Evolutionary conservation across 2,888 invertebrate species (phyloP).

Genomic region (Smittia aterrima): DNA sequence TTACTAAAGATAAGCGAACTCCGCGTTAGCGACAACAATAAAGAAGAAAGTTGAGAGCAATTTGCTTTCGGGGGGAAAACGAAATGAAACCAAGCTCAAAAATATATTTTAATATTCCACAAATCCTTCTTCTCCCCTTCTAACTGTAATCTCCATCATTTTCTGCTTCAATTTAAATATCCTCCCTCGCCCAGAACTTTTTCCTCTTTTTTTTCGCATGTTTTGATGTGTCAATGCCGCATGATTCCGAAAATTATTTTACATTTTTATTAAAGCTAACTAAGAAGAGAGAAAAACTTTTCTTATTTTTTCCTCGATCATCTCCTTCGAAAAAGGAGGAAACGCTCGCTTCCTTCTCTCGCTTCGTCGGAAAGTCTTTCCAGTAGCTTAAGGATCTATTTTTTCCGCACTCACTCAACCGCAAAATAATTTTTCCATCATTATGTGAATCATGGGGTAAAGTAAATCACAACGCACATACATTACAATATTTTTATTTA

Average conservation of each 20-base stretch:
- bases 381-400: slow-evolving; percentile 23
- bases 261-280: slow-evolving; percentile 27
- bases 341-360: not conserved
- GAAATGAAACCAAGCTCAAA: not conserved
- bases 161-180: slow-evolving; percentile 5
- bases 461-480: slow-evolving; percentile 31
- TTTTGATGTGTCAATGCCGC: slow-evolving; percentile 10
- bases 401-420: not conserved
- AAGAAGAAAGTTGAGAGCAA: not conserved
- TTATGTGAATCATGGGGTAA: not conserved
- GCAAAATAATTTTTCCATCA: slow-evolving; percentile 17
- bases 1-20: slow-evolving; percentile 7
- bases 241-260: slow-evolving; percentile 12
- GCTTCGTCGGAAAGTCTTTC: slow-evolving; percentile 2
- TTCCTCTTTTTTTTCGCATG: not conserved
- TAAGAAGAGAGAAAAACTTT: not conserved
- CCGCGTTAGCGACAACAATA: slow-evolving; percentile 2
- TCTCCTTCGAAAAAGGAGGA: not conserved
- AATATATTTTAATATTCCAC: slow-evolving; percentile 24
- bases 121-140: slow-evolving; percentile 24
- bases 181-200: not conserved
- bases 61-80: not conserved
- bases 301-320: not conserved
- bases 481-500: slow-evolving; percentile 32
- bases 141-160: slow-evolving; percentile 2